Conservation (phyloP, 2,888 invertebrate species). For the Teleiodes luculella region DNA sequence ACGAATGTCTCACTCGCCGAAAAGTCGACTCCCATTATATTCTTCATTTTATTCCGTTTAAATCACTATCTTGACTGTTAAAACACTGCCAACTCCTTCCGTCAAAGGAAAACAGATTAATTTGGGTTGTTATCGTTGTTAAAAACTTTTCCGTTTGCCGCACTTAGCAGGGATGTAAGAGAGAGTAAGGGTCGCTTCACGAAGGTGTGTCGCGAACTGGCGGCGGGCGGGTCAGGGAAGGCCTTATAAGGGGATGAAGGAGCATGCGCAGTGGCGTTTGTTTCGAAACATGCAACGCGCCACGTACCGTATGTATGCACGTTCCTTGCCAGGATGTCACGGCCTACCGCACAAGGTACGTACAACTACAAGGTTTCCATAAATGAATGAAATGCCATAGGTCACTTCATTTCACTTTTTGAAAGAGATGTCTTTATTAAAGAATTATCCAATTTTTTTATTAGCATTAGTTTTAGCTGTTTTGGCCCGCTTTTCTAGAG, state of each 20-base stretch:
- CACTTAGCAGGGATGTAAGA: constrained; percentile 29
- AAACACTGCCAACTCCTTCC: constrained; percentile 29
- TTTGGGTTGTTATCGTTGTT: constrained; percentile 32
- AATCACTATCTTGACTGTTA: constrained; percentile 33
- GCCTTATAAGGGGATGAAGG: constrained; percentile 48
- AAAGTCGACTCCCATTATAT: constrained; percentile 53
- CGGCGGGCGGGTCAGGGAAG: constrained; percentile 31
- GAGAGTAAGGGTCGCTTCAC: constrained; percentile 45
- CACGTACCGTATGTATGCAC: constrained; percentile 46
- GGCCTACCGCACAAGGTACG: not conserved
- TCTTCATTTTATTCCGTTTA: constrained; percentile 62
- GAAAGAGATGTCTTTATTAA: too few species aligned
- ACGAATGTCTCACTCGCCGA: constrained; percentile 55
- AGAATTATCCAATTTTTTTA: too few species aligned
- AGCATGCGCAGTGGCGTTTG: constrained; percentile 50
- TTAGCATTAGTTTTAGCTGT: too few species aligned
- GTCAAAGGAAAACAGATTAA: constrained; percentile 19
- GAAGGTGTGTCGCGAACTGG: constrained; percentile 52
- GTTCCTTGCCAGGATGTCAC: constrained; percentile 23
- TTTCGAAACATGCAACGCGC: constrained; percentile 36
- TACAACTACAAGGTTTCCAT: not conserved
- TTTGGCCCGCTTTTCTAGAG: too few species aligned
- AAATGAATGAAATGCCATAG: not conserved
- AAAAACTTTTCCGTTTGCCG: constrained; percentile 56
- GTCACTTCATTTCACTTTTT: too few species aligned